phyloP scores from a whole-genome alignment of 2,888 invertebrate genomes.

The Kryphioiulus occultus region DNA sequence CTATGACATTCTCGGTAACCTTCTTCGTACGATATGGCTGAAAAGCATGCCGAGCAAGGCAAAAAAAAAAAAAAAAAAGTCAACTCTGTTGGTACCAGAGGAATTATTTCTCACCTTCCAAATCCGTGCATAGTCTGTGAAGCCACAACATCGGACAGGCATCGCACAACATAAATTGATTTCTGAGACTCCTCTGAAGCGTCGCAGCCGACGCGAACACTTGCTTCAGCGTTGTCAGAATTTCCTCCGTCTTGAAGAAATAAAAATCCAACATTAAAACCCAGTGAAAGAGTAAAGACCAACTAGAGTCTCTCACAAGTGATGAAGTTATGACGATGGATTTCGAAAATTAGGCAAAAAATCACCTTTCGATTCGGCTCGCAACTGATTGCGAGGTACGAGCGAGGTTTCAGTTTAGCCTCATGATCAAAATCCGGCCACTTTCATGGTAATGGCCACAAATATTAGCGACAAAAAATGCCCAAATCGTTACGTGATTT shows the following conservation, averaged over 20 bases:
- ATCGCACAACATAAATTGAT: constrained; percentile 74
- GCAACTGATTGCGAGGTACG: neutral
- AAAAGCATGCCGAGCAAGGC: neutral
- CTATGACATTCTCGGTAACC: no score
- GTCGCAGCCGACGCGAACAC: constrained; percentile 65
- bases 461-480: constrained; percentile 1
- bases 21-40: no score
- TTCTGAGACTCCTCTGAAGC: constrained; percentile 44
- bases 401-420: neutral
- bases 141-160: constrained; percentile 97
- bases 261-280: constrained; percentile 39
- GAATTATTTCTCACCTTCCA: constrained; percentile 71
- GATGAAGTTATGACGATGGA: neutral
- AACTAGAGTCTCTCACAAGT: no score
- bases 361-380: neutral
- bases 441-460: neutral
- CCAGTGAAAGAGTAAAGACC: neutral
- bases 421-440: neutral
- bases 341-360: neutral
- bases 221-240: constrained; percentile 72
- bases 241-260: constrained; percentile 66
- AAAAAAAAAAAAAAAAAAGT: neutral
- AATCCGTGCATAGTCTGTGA: constrained; percentile 83
- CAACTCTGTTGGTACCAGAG: neutral
- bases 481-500: neutral